Percentiles rank a stretch among this genome's conserved stretches.
phyloP scores from a whole-genome alignment of 2,113 vertebrate species.

The Gobius niger region DNA sequence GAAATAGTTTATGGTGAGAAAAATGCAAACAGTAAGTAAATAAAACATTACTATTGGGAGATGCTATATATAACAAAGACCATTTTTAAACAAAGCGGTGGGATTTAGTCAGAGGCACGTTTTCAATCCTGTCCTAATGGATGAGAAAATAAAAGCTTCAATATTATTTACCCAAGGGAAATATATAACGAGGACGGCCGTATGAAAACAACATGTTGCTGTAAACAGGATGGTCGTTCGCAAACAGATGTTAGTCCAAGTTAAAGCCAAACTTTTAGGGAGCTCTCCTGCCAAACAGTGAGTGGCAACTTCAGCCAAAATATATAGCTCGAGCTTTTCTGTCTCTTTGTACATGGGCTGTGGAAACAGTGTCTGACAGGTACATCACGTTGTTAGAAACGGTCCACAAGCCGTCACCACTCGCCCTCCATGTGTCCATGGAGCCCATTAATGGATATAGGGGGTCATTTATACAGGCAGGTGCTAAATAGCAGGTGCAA shows the following conservation, averaged over 20 bases:
- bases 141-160: conserved; percentile 17
- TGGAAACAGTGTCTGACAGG: neutral
- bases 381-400: neutral
- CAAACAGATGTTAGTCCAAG: conserved; percentile 39
- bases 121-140: neutral
- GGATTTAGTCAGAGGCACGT: conserved; percentile 22
- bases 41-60: conserved; percentile 33
- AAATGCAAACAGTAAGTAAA: conserved; percentile 37
- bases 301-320: conserved; percentile 40
- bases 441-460: no score
- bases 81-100: conserved; percentile 54
- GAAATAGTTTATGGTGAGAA: conserved; percentile 37
- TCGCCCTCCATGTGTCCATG: no score
- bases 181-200: neutral
- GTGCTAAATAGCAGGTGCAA: no score
- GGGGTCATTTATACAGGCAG: no score
- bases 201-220: conserved; percentile 8
- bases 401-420: neutral
- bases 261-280: conserved; percentile 33
- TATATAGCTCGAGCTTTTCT: conserved; percentile 28
- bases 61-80: conserved; percentile 47
- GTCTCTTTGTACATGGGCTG: neutral
- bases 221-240: conserved; percentile 29
- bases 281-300: conserved; percentile 30
- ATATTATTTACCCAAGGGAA: conserved; percentile 9